These are phyloP conservation scores for Hippocampus kuda DNA, from an alignment of 2,797 vertebrate species.

Conservation along the genomic window DNA sequence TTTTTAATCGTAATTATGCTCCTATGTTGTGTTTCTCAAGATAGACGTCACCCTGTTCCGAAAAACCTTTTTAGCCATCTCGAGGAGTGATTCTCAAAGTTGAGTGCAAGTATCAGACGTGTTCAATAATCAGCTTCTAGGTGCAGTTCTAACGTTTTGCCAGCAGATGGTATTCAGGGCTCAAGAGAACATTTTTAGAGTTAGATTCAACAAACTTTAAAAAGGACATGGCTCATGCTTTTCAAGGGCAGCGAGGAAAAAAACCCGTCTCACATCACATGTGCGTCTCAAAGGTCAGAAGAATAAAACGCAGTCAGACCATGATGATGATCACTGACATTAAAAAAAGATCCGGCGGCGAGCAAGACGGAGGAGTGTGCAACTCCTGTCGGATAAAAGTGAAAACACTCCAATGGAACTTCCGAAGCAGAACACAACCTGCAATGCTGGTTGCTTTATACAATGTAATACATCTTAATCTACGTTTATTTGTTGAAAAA, in stretches of 20 bases:
- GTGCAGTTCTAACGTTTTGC: conserved; percentile 25
- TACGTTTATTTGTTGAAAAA: not conserved
- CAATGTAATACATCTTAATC: too few relatives aligned
- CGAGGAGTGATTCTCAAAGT: too few relatives aligned
- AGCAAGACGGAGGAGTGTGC: not conserved
- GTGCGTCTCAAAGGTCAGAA: conserved; percentile 6
- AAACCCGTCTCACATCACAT: not conserved
- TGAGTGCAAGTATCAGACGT: too few relatives aligned
- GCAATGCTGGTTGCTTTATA: not conserved
- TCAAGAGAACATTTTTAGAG: conserved; percentile 15
- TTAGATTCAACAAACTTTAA: not conserved
- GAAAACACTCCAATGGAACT: not conserved
- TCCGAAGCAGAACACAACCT: not conserved
- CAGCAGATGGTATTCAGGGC: conserved; percentile 45
- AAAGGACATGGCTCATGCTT: too few relatives aligned
- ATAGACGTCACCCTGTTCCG: too few relatives aligned
- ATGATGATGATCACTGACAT: not conserved
- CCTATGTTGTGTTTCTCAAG: too few relatives aligned
- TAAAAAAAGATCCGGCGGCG: not conserved
- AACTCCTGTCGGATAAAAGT: too few relatives aligned
- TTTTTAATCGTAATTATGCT: too few relatives aligned
- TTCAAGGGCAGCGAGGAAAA: too few relatives aligned
- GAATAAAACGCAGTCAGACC: not conserved
- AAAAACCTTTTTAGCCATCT: too few relatives aligned
- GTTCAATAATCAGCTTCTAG: not conserved